Evolutionary conservation across 2,113 vertebrate genomes (phyloP), one percentile per base, ranked within the genome.

Genomic region (Pluvialis apricaria): DNA sequence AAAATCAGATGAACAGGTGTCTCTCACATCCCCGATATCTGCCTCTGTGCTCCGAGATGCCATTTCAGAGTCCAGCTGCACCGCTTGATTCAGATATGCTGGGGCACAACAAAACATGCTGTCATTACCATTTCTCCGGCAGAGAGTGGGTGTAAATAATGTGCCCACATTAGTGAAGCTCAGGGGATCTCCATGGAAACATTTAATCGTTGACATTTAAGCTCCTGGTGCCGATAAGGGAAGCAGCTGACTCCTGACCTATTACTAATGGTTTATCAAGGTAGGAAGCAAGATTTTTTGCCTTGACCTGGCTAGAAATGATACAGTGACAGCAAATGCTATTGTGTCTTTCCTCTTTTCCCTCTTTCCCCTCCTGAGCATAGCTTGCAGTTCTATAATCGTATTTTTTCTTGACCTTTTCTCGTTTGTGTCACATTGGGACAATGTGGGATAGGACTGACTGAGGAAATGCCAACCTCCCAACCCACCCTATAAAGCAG

Each of bases 171-270:
- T 96, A 94, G 57, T 47, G 86, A 82, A 93, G 86, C 93, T 94
- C 90, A 45, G 76, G 86, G 93, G 70, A 97, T 98, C 97, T 97
- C 97, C 97, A 98, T 97, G 98, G 98, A 97, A 98, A 98, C 97
- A 54, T 94, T 95, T 96, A 96, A 95, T 97, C 62, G 1, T 84
- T 97, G 97, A 96, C 94, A 96, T 97, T 97, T 98, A 97, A 97
- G 94, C 90, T 97, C 90, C 92, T 72, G 66, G 80, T 51, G 94
- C 66, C 5, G 52, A 92, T 96, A 94, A 97, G 82, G 83, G 55
- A 92, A 88, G 93, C 92, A 92, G 72, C 90, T 88, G 86, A 95
- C 93, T 96, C 88, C 88, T 96, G 94, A 97, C 97, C 90, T 95
- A 71, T 87, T 94, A 79, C 81, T 97, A 93, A 88, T 76, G 75